A percentile compares a stretch with the other conserved stretches of the same genome.
Conservation (phyloP, 92 coral and sea anemone genomes). For the Phenganax stokvisi region DNA sequence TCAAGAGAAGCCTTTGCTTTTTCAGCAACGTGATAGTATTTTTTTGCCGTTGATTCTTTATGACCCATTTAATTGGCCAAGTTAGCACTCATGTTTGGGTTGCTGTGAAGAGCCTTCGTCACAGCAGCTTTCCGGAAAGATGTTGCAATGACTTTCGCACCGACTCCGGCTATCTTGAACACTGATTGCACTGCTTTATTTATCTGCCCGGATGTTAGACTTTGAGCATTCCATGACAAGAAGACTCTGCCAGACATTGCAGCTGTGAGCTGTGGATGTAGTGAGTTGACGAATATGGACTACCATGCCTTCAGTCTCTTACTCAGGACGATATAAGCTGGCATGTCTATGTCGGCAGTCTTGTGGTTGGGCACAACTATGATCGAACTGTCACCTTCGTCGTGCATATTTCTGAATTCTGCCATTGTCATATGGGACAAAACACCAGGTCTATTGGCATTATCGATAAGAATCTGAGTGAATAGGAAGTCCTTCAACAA, state of each 20-base stretch:
- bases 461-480: constrained; percentile 55
- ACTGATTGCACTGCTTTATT: constrained; percentile 46
- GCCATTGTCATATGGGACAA: constrained; percentile 54
- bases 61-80: constrained; percentile 57
- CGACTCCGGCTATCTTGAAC: constrained; percentile 46
- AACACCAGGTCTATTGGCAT: constrained; percentile 59
- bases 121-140: constrained; percentile 51
- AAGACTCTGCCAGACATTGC: not conserved
- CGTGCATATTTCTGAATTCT: constrained; percentile 48
- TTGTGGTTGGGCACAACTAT: constrained; percentile 51
- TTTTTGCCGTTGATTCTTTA: constrained; percentile 44
- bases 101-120: not conserved
- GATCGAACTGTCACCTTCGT: constrained; percentile 34
- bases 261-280: constrained; percentile 37
- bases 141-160: constrained; percentile 25
- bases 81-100: constrained; percentile 39
- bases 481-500: constrained; percentile 54
- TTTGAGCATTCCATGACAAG: constrained; percentile 52
- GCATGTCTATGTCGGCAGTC: constrained; percentile 52
- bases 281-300: constrained; percentile 31
- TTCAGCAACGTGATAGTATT: constrained; percentile 25
- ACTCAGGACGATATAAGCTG: constrained; percentile 46
- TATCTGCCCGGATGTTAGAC: constrained; percentile 43
- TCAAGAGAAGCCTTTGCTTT: constrained; percentile 42
- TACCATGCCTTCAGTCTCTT: constrained; percentile 47